Evolutionary conservation across 30 jellyfish, hydroid and myxozoan genomes (phyloP), one percentile per base, ranked within the genome.

Genomic region (Aurelia aurita complex sp. Pacific): DNA sequence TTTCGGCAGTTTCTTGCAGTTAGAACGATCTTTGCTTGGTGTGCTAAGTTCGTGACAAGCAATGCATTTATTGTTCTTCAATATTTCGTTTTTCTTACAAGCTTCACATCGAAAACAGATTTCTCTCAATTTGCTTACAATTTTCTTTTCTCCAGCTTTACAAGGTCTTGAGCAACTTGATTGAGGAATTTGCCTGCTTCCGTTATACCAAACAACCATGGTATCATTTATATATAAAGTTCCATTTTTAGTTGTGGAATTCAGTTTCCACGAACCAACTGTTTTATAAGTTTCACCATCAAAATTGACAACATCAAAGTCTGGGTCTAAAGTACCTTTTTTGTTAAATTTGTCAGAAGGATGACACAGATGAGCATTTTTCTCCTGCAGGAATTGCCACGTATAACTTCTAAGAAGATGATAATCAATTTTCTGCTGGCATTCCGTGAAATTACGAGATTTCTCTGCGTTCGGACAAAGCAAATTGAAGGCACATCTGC

Each of bases 51-150:
- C 29, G 5, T 10, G 46, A 40, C 95, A 85, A 14, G 32, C 64
- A 10, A 3, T 4, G 43, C 95, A 85, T 12, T 83, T 75, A 80
- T 76, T 85, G 77, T 85, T 85, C 51, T 74, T 4, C 42, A 76
- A 57, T 35, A 61, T 68, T 23, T 76, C 82, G 36, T 74, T 2
- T 46, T 32, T 53, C 13, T 53, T 57, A 55, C 95, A 85, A 12
- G 70, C 36, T 40, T 55, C 57, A 53, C 95, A 85, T 5, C 74
- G 64, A 55, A 74, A 85, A 65, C 95, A 85, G 77, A 89, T 74
- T 18, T 19, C 77, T 19, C 51, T 69, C 7, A 40, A 8, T n/a
- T 69, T 59, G 52, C 50, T 70, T 52, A 9, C n/a, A 1, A 70
- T 3, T 54, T 6, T 52, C 29, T 40, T 54, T 10, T 46, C 82